Percentiles rank a stretch among this genome's conserved stretches.
phyloP scores from a whole-genome alignment of 2,797 vertebrate genomes.

The Menidia menidia region DNA sequence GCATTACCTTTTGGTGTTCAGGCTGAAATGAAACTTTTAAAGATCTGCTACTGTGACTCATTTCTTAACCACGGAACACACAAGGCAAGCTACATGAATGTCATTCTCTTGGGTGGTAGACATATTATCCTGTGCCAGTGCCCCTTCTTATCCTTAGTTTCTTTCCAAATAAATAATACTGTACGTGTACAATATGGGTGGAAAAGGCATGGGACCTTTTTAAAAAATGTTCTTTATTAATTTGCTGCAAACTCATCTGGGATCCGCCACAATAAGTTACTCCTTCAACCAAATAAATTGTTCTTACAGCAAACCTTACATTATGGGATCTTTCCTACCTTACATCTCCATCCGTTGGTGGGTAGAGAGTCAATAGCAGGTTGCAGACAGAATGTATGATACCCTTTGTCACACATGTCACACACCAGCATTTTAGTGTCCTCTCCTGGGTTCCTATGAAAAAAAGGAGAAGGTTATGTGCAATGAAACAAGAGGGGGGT shows the following conservation, averaged over 20 bases:
- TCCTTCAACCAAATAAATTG: background rate
- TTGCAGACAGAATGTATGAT: constrained; percentile 98
- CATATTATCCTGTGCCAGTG: constrained; percentile 13
- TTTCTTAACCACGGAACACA: constrained; percentile 51
- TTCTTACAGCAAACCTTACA: background rate
- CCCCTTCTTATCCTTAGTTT: background rate
- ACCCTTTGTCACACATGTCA: constrained; percentile 98
- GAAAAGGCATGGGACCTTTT: no score
- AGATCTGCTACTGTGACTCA: constrained; percentile 50
- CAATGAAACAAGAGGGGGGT: background rate
- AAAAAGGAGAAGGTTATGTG: background rate
- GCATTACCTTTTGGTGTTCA: constrained; percentile 1
- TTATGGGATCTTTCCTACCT: constrained; percentile 80
- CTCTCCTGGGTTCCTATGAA: constrained; percentile 94
- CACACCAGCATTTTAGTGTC: constrained; percentile 99
- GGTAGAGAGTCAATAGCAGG: constrained; percentile 96
- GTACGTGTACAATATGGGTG: background rate
- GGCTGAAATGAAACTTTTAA: constrained; percentile 44
- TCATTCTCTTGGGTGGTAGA: background rate
- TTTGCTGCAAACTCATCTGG: background rate
- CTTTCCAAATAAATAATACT: constrained; percentile 1
- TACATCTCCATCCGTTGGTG: constrained; percentile 98
- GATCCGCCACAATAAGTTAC: background rate
- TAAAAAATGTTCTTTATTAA: background rate
- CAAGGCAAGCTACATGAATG: constrained; percentile 45